Base-by-base conservation (phyloP, 2,888 invertebrate genomes). In the Melieria picta region DNA sequence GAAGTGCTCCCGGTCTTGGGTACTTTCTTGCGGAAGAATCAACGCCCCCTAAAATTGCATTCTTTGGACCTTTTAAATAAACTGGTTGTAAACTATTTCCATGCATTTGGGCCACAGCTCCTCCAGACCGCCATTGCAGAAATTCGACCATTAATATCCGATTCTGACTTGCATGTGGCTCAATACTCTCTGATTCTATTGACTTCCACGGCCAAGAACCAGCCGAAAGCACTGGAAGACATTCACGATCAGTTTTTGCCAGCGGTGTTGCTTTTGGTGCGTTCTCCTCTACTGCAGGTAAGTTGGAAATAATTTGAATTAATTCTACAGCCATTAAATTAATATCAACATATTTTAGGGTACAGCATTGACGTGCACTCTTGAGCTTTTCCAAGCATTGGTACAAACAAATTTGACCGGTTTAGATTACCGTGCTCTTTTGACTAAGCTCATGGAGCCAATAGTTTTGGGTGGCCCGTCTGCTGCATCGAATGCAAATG, bases 151-250 rank as follows among this genome's bases (percentile, higher is more conserved):
- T 89, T 99, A 66, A 90, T 99, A 76, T 94, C 93, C 81, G 99
- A 99, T 87, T 91, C 94, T 58, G 99, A 99, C 88, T 89, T 99
- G 75, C 98, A 99, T 87, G 97, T 99, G 79, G 97, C 98, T 63
- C 98, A 98, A 88, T 91, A 95, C 80, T 95, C 96, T 43, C 89
- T 97, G 73, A 91, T 92, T 69, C 89, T 97, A 66, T 89, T 97
- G 69, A 95, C 95, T 75, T 93, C 94, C 67, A 93, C 95, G 56
- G 95, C 95, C 66, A 89, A 90, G 75, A 89, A 92, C 60, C 93
- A 95, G 83, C 93, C 95, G 7, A 90, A 91, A 77, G 94, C 96
- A 63, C 88, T 96, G 78, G 90, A 92, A 71, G 90, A 91, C 76
- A 91, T 94, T 46, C 91, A 92, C 69, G 91, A 91, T 72, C 90